phyloP scores from a whole-genome alignment of 1,140 invertebrate genomes.

The Melanaphis sacchari region DNA sequence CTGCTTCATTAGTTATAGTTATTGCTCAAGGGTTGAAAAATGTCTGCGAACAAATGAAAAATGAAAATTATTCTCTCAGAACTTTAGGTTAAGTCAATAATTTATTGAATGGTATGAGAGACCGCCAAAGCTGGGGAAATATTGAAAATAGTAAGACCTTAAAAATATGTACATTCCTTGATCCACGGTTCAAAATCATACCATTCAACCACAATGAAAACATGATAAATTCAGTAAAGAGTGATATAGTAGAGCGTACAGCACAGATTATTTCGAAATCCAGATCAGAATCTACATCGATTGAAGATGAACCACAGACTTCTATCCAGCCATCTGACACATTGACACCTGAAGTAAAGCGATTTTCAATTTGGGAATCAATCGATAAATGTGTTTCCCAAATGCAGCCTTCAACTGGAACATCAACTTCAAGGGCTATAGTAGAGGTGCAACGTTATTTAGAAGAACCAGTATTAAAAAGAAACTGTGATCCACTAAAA shows the following conservation, averaged over 20 bases:
- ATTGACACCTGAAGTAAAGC: no score
- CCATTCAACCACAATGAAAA: background rate
- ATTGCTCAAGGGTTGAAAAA: background rate
- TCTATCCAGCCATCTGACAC: no score
- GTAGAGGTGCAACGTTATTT: background rate
- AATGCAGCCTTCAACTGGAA: background rate
- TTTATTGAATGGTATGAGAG: background rate
- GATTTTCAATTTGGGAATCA: background rate
- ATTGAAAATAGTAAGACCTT: background rate
- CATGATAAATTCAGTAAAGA: background rate
- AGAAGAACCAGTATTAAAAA: constrained; percentile 5
- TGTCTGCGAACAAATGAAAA: background rate
- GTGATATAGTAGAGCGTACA: background rate
- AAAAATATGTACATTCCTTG: background rate
- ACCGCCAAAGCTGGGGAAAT: background rate
- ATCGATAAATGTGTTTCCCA: constrained; percentile 16
- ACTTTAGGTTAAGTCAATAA: background rate
- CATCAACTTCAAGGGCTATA: no score
- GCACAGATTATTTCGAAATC: background rate
- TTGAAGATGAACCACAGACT: no score
- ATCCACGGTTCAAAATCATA: constrained; percentile 27
- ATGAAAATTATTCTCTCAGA: background rate
- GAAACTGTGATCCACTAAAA: background rate
- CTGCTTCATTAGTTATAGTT: constrained; percentile 23
- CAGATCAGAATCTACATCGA: background rate